Evolutionary conservation across 2,888 invertebrate genomes (phyloP), one percentile per base, ranked within the genome.

Genomic region (Portevinia maculata): DNA sequence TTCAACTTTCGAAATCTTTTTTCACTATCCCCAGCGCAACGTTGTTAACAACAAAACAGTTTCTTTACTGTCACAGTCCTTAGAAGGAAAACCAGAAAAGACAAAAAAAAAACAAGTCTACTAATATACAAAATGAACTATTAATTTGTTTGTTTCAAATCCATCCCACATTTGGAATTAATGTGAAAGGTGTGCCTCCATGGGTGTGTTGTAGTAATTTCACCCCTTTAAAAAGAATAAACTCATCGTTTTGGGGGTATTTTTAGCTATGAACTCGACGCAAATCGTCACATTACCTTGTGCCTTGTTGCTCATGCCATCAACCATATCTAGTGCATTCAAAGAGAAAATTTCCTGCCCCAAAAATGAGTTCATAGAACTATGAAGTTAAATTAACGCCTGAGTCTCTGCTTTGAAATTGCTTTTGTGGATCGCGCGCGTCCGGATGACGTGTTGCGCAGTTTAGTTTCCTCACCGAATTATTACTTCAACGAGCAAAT

Each of bases 361-460:
- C 60, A 50, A 73, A 50, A 70, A 53, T 15, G 50, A 75, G 50
- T 69, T 75, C 69, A 75, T 65, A 39, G 52, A 81, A 81, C 52
- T 75, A 44, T 50, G 44, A 62, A 69, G 62, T 28, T 65, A 48
- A 57, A 62, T 52, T 19, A 17, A 44, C 19, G 17, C 1, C 17
- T 50, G 39, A 59, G 50, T 52, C 50, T 71, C 37, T 60, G 46
- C 46, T 60, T 46, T 73, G 7, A 39, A 73, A 73, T 73, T 52
- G 69, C 55, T 75, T 70, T 62, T 62, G 41, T 79, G 57, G 79
- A 75, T 69, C 69, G 81, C 53, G 50, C 65, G 70, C 70, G 81
- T 64, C 75, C 75, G 57, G 57, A 75, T 65, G 81, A 64, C 81
- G 81, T 73, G 73, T 57, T 75, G 75, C 70, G 57, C 44, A 57